Evolutionary conservation across 2,113 vertebrate genomes (phyloP), one percentile per base, ranked within the genome.

Genomic region (Tragulus kanchil): DNA sequence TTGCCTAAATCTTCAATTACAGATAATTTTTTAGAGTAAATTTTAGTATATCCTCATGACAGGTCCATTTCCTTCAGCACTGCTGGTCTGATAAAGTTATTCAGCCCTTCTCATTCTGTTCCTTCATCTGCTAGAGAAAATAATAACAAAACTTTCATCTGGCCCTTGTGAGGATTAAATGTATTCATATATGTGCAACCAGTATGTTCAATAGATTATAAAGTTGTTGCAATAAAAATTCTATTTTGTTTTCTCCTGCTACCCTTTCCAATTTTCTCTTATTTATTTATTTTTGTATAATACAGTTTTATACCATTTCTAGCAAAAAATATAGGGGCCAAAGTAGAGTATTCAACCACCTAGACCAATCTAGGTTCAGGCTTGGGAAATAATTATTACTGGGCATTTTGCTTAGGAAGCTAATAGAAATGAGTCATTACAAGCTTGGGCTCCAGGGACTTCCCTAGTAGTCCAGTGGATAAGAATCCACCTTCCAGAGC

Each of bases 21-120:
- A 84, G 58, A 5, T 90, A 25, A 67, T 52, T 86, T 64, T 54
- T 52, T n/a, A 75, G 85, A 81, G 86, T 81, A 86, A 92, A 86
- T 69, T 75, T 93, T 3, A 87, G 79, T 50, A 62, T 71, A 92
- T 28, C 14, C 16, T n/a, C n/a, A n/a, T n/a, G n/a, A n/a, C n/a
- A n/a, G n/a, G n/a, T n/a, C n/a, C n/a, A n/a, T n/a, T n/a, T n/a
- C n/a, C n/a, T n/a, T n/a, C n/a, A n/a, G n/a, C n/a, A n/a, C n/a
- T n/a, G n/a, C n/a, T n/a, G n/a, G n/a, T n/a, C n/a, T n/a, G n/a
- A n/a, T n/a, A n/a, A n/a, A n/a, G n/a, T n/a, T n/a, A n/a, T n/a
- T n/a, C 17, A 31, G 42, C 15, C 12, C 42, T 48, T 84, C 25
- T 2, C 21, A 25, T 3, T 25, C 50, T 73, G 21, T 52, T 26